phyloP scores from a whole-genome alignment of 2,888 invertebrate species.

The Macrophya annulata region DNA sequence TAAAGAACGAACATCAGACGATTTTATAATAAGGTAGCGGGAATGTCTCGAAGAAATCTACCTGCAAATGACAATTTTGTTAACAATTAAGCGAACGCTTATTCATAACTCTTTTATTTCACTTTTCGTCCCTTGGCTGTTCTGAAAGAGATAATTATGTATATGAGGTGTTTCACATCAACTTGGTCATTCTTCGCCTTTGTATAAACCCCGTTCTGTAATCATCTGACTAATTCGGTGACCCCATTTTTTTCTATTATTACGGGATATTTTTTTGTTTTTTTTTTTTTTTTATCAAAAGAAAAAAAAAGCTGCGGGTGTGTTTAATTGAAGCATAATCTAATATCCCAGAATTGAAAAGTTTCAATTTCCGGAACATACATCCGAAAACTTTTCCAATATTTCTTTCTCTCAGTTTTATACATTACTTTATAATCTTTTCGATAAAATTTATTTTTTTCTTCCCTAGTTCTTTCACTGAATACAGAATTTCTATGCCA shows the following conservation, averaged over 20 bases:
- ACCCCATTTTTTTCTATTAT: background rate
- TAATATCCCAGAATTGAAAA: background rate
- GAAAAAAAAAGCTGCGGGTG: background rate
- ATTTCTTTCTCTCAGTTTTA: background rate
- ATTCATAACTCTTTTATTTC: background rate
- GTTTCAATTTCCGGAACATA: constrained; percentile 36
- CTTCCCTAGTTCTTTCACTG: background rate
- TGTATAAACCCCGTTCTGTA: background rate
- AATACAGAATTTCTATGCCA: background rate
- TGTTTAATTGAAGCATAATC: constrained; percentile 16
- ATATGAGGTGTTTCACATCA: background rate
- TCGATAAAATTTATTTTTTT: constrained; percentile 1
- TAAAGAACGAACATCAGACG: background rate
- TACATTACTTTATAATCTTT: background rate
- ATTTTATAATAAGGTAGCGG: background rate
- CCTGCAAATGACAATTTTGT: constrained; percentile 1
- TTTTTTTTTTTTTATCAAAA: no score
- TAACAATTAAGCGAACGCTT: background rate
- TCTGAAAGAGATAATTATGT: background rate
- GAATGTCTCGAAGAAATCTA: background rate
- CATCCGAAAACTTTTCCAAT: constrained; percentile 25
- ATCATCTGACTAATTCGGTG: background rate
- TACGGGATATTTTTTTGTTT: no score
- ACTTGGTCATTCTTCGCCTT: background rate
- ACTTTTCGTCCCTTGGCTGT: background rate